Evolutionary conservation across 2,888 invertebrate genomes (phyloP), one percentile per base, ranked within the genome.

Genomic region (Eledone cirrhosa): DNA sequence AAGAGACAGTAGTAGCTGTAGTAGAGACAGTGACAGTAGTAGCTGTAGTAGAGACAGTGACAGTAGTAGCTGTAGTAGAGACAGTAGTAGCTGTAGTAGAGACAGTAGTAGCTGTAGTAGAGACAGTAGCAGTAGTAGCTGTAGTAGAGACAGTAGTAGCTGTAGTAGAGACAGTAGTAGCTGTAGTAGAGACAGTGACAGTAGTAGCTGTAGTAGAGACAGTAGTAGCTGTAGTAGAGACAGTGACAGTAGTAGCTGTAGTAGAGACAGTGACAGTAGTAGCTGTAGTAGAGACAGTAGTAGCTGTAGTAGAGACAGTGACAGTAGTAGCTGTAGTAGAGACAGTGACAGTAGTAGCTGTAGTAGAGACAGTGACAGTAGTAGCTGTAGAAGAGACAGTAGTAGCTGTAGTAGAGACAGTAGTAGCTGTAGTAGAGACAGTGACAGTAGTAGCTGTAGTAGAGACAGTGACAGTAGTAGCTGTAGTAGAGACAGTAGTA

Each of bases 401-500:
- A 24, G 24, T 24, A 27, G 69, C 24, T 14, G 69, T 27, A 27
- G 69, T 69, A 24, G 69, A 19, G 24, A 24, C 69, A 69, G 69
- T 27, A 24, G 29, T 69, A 69, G 69, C 24, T 22, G 69, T 24
- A 69, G 69, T 69, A 69, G 69, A 22, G 24, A 24, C 24, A 69
- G 69, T 24, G 24, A 24, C 24, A 69, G 69, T 69, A 69, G 69
- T 69, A 69, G 69, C 29, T 22, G 69, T 69, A 53, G 53, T 16
- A 53, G 53, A 14, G 22, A 22, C 53, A 53, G 53, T 53, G 22
- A 22, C 22, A 53, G 53, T 53, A 24, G 69, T 69, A 69, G 69
- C 29, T 22, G 69, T 69, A 69, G 69, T 69, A 69, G 69, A 22
- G 24, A 24, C 29, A 69, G 69, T 69, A 69, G 69, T 69, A 69